Conservation (phyloP, 2,113 vertebrate genomes). For the Monopterus albus region DNA sequence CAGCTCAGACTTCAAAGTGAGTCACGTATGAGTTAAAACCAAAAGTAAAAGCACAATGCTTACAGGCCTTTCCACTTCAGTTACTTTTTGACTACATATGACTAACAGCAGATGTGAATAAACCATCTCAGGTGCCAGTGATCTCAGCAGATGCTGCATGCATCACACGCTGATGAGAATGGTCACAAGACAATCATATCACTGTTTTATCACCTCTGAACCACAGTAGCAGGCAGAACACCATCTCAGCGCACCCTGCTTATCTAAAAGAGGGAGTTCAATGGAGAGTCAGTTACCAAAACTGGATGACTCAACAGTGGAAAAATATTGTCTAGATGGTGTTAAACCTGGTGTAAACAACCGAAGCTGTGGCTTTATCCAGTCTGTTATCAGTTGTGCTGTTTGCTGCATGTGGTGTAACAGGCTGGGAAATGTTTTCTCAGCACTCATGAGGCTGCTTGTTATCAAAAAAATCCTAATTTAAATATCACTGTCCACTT, state of each 20-base stretch:
- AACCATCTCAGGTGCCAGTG: too few relatives aligned
- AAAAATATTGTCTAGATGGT: slow-evolving; percentile 4
- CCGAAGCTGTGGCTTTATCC: slow-evolving; percentile 4
- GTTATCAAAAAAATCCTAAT: slow-evolving; percentile 32
- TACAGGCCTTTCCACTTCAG: too few relatives aligned
- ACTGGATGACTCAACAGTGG: slow-evolving; percentile 19
- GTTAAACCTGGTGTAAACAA: slow-evolving; percentile 45
- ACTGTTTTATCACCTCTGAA: not conserved
- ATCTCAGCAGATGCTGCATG: not conserved
- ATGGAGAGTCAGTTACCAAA: slow-evolving; percentile 3
- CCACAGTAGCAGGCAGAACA: not conserved
- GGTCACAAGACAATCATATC: slow-evolving; percentile 2
- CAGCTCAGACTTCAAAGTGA: slow-evolving; percentile 34
- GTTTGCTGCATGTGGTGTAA: slow-evolving; percentile 27
- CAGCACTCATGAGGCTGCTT: slow-evolving; percentile 11
- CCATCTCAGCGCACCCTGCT: not conserved
- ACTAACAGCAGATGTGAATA: too few relatives aligned
- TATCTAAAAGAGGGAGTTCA: slow-evolving; percentile 25
- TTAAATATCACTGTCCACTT: slow-evolving; percentile 6
- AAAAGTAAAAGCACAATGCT: slow-evolving; percentile 13
- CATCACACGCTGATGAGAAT: not conserved
- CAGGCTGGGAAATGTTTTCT: slow-evolving; percentile 22
- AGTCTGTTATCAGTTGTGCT: slow-evolving; percentile 16
- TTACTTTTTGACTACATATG: too few relatives aligned
- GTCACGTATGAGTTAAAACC: slow-evolving; percentile 6